phyloP scores from a whole-genome alignment of 2,113 vertebrate genomes.

The Cisticola juncidis region DNA sequence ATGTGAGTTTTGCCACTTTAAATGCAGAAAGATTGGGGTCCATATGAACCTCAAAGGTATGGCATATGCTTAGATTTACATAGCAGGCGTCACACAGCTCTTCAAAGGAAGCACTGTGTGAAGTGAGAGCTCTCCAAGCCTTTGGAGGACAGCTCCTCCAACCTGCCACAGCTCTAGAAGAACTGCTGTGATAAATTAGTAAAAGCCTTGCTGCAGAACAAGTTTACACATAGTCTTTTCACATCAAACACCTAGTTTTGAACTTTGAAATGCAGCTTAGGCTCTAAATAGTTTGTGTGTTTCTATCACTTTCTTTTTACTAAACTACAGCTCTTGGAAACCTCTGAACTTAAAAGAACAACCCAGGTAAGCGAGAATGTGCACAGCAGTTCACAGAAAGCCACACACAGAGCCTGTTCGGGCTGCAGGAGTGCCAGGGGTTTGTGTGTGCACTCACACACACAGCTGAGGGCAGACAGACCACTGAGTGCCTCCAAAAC shows the following conservation, averaged over 20 bases:
- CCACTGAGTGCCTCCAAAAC: neutral
- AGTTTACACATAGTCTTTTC: neutral
- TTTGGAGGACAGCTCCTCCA: neutral
- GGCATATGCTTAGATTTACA: neutral
- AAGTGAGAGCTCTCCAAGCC: neutral
- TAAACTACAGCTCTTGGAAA: neutral
- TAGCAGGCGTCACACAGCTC: neutral
- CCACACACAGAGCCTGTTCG: neutral
- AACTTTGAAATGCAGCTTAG: neutral
- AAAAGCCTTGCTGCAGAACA: neutral
- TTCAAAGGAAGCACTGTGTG: neutral
- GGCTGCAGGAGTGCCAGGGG: neutral
- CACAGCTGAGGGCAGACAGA: neutral
- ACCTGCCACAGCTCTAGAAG: neutral
- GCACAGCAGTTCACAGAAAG: neutral
- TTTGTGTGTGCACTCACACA: neutral
- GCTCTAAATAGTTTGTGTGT: neutral
- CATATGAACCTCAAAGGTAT: neutral
- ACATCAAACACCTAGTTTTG: neutral
- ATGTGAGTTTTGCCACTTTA: neutral
- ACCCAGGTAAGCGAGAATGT: accelerated
- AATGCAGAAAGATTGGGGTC: neutral
- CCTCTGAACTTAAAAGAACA: neutral
- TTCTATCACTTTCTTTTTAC: neutral
- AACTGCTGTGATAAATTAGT: neutral